A percentile compares a stretch with the other conserved stretches of the same genome.
Evolutionary conservation across 2,888 invertebrate species (phyloP).

Genomic region (Heterodera filipjevi): DNA sequence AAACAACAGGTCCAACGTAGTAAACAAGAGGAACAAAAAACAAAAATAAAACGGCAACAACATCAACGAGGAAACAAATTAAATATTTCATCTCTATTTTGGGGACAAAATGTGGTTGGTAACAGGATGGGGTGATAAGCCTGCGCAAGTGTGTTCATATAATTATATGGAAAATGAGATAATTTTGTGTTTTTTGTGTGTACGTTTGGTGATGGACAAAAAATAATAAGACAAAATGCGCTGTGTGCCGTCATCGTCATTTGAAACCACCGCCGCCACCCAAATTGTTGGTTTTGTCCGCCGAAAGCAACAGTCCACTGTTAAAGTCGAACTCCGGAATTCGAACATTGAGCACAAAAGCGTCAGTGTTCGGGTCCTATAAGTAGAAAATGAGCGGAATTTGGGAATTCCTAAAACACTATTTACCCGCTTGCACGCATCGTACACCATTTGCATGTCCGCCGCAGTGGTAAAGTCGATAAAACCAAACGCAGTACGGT

Average conservation of each 20-base stretch:
- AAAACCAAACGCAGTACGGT: constrained; percentile 21
- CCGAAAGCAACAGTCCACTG: neutral
- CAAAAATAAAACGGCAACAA: neutral
- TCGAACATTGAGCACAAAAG: constrained; percentile 6
- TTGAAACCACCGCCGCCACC: constrained; percentile 8
- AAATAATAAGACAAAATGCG: neutral
- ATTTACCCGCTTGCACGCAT: constrained; percentile 19
- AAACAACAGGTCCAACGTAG: neutral
- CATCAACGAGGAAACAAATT: neutral
- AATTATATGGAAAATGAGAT: neutral
- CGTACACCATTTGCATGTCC: constrained; percentile 23
- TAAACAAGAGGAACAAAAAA: neutral
- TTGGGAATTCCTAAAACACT: neutral
- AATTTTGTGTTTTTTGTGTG: neutral
- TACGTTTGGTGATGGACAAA: neutral
- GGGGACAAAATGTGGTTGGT: neutral
- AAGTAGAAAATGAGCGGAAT: neutral
- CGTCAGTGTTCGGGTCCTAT: neutral
- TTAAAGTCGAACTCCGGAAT: constrained; percentile 26
- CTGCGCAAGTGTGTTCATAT: neutral
- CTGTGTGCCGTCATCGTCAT: neutral
- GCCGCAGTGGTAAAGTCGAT: constrained; percentile 25
- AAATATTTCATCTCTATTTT: too few species aligned
- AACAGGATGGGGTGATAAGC: neutral
- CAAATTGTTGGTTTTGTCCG: constrained; percentile 28